These are phyloP conservation scores for Pagrus major DNA, from an alignment of 2,113 vertebrate genomes.

Conservation along the genomic window DNA sequence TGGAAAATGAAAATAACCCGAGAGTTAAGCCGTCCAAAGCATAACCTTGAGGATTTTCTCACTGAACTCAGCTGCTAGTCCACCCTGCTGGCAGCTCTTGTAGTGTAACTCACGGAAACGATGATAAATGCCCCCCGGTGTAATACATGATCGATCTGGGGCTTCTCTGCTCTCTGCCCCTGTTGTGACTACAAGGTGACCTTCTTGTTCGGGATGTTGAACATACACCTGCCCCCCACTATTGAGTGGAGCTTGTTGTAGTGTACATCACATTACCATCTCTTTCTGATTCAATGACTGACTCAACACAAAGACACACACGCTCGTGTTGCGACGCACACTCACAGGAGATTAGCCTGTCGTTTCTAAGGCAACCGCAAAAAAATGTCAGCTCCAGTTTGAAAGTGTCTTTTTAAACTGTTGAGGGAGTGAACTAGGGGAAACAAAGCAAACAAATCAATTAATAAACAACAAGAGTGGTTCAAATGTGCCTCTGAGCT, in stretches of 20 bases:
- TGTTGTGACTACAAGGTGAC: constrained; percentile 68
- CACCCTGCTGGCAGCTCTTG: not conserved
- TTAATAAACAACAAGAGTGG: constrained; percentile 18
- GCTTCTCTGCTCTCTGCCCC: constrained; percentile 37
- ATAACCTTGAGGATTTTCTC: constrained; percentile 20
- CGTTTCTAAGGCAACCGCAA: constrained; percentile 56
- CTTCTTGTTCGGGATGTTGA: constrained; percentile 46
- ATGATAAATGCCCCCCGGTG: constrained; percentile 38
- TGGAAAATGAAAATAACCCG: constrained; percentile 1
- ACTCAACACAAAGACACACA: constrained; percentile 13
- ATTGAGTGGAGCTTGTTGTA: constrained; percentile 32
- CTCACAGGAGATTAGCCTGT: constrained; percentile 13
- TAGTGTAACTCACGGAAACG: constrained; percentile 10
- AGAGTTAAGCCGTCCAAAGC: not conserved
- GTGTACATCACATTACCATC: constrained; percentile 37
- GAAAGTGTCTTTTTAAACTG: constrained; percentile 15
- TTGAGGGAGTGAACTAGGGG: constrained; percentile 3
- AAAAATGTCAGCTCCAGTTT: constrained; percentile 14
- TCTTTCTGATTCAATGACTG: constrained; percentile 36
- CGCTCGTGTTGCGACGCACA: not conserved
- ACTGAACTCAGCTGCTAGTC: not conserved
- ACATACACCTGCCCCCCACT: constrained; percentile 23
- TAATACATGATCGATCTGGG: constrained; percentile 47
- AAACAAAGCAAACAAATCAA: constrained; percentile 32
- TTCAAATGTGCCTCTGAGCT: constrained; percentile 4